Percentiles rank a stretch among this genome's conserved stretches.
Conservation (phyloP, 2,888 invertebrate species). For the Busseola fusca region DNA sequence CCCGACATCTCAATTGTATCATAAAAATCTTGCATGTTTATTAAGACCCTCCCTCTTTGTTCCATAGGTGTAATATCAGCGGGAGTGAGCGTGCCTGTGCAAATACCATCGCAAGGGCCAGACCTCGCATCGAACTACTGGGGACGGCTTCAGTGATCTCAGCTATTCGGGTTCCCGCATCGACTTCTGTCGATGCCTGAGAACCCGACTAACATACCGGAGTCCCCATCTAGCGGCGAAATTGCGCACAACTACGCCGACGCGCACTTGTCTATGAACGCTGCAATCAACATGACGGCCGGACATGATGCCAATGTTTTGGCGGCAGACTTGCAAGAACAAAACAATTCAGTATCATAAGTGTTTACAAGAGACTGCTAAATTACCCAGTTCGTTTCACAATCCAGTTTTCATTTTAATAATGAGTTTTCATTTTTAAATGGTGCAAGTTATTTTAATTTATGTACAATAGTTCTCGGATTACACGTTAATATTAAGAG, state of each 20-base stretch:
- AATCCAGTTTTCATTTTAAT: constrained; percentile 62
- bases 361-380: constrained; percentile 63
- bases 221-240: constrained; percentile 85
- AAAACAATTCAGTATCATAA: constrained; percentile 83
- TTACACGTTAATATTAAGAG: constrained; percentile 67
- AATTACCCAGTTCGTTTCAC: constrained; percentile 49
- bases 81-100: constrained; percentile 97
- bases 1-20: constrained; percentile 5
- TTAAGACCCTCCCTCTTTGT: constrained; percentile 67
- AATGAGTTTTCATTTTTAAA: constrained; percentile 71
- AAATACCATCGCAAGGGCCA: constrained; percentile 95
- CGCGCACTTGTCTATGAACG: constrained; percentile 82
- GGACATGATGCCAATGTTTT: constrained; percentile 86
- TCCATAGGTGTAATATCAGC: constrained; percentile 96
- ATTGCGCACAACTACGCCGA: constrained; percentile 87
- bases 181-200: constrained; percentile 91
- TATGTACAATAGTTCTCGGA: constrained; percentile 60
- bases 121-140: constrained; percentile 95
- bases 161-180: constrained; percentile 96
- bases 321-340: constrained; percentile 80
- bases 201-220: constrained; percentile 87
- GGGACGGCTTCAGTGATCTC: constrained; percentile 97
- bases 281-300: constrained; percentile 88
- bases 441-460: constrained; percentile 71
- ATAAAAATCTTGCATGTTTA: constrained; percentile 13